phyloP scores from a whole-genome alignment of 2,797 vertebrate species.

The Euthynnus affinis region DNA sequence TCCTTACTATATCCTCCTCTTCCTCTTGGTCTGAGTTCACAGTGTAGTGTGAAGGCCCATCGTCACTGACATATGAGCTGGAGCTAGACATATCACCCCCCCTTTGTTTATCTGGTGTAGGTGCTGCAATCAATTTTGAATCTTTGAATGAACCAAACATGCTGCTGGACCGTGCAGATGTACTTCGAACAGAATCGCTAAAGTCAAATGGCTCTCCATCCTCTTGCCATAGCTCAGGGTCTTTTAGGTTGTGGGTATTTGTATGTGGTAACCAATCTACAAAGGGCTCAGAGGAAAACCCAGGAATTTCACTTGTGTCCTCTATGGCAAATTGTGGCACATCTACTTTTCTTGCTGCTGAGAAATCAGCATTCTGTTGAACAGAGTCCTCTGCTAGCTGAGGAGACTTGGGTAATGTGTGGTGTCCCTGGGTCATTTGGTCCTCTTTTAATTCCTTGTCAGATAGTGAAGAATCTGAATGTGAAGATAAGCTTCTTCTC shows the following conservation, averaged over 20 bases:
- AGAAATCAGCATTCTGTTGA: slow-evolving; percentile 65
- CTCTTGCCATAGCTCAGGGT: slow-evolving; percentile 75
- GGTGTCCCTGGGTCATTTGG: slow-evolving; percentile 10
- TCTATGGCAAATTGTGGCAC: slow-evolving; percentile 37
- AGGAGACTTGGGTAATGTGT: slow-evolving; percentile 25
- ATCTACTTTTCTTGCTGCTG: slow-evolving; percentile 10
- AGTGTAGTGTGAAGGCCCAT: slow-evolving; percentile 69
- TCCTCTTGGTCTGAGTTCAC: slow-evolving; percentile 68
- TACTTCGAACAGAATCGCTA: slow-evolving; percentile 75
- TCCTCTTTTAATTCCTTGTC: slow-evolving; percentile 45
- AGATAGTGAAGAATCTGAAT: slow-evolving; percentile 67
- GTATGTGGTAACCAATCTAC: slow-evolving; percentile 60
- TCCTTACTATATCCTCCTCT: slow-evolving; percentile 2
- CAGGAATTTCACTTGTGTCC: slow-evolving; percentile 26
- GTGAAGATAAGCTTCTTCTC: slow-evolving; percentile 65
- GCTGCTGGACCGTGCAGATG: slow-evolving; percentile 69
- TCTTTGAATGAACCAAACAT: slow-evolving; percentile 52
- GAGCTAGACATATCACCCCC: slow-evolving; percentile 56
- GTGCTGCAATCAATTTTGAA: slow-evolving; percentile 27
- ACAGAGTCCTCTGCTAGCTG: slow-evolving; percentile 42
- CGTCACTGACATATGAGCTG: slow-evolving; percentile 72
- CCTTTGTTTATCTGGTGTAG: slow-evolving; percentile 38
- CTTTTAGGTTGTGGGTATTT: slow-evolving; percentile 29
- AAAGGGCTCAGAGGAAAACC: slow-evolving; percentile 70
- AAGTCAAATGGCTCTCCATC: slow-evolving; percentile 86